phyloP scores from a whole-genome alignment of 1,140 invertebrate genomes.

The Lerema accius region DNA sequence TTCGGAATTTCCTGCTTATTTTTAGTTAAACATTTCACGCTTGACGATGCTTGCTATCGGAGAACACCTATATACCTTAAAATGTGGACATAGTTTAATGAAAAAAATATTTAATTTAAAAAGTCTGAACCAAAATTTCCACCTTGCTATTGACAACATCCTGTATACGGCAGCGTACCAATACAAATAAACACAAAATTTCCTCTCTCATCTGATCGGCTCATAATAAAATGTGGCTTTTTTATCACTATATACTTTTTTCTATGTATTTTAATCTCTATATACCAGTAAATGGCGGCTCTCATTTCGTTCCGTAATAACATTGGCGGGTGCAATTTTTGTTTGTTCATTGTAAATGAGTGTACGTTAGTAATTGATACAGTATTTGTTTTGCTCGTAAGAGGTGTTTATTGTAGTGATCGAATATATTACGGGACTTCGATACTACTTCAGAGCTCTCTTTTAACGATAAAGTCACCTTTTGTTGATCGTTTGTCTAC shows the following conservation, averaged over 20 bases:
- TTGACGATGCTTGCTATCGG: no score
- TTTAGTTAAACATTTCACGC: no score
- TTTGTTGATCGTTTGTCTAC: no score
- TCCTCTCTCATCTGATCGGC: conserved; percentile 66
- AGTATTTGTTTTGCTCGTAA: neutral
- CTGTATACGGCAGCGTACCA: conserved; percentile 55
- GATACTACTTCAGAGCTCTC: no score
- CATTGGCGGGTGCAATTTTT: conserved; percentile 32
- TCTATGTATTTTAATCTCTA: conserved; percentile 72
- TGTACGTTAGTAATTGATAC: conserved; percentile 7
- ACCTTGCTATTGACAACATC: conserved; percentile 38
- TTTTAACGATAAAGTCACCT: no score
- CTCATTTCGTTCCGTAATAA: conserved; percentile 48
- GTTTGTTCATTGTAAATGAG: conserved; percentile 39
- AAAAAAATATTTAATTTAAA: conserved; percentile 20
- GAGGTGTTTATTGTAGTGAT: no score
- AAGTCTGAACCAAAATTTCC: conserved; percentile 27
- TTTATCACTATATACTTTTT: conserved; percentile 81
- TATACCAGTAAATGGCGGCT: conserved; percentile 51
- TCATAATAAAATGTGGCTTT: conserved; percentile 81
- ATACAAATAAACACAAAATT: conserved; percentile 59
- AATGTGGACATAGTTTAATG: no score
- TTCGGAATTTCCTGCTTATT: no score
- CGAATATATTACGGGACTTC: no score
- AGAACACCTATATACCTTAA: no score